Evolutionary conservation across 2,113 vertebrate genomes (phyloP).

Genomic region (Dolichotis patagonum): DNA sequence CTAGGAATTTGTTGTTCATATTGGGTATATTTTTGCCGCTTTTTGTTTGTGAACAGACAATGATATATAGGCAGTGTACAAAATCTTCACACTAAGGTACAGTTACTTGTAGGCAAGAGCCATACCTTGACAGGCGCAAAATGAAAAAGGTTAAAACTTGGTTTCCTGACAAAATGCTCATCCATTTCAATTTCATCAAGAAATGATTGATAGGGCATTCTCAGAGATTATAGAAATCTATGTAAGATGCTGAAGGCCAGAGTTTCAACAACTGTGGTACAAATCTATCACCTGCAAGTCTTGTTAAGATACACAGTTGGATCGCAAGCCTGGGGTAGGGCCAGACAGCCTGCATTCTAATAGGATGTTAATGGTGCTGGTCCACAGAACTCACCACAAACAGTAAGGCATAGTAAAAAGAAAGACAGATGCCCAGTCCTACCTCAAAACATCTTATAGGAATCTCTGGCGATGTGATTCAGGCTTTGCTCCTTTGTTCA

Average conservation of each 20-base stretch:
- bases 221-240: not conserved
- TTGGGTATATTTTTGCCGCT: not conserved
- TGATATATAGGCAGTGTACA: not conserved
- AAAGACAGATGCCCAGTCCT: not conserved
- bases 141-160: slow-evolving; percentile 42
- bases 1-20: slow-evolving; percentile 12
- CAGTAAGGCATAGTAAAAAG: not conserved
- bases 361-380: not conserved
- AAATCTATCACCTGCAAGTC: not conserved
- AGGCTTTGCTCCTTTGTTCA: not conserved
- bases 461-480: not conserved
- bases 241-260: not conserved
- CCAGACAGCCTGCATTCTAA: not conserved
- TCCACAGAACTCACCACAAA: not conserved
- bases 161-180: slow-evolving; percentile 38
- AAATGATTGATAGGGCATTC: not conserved
- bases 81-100: not conserved
- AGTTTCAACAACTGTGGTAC: not conserved
- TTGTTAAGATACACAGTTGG: not conserved
- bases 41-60: slow-evolving; percentile 33
- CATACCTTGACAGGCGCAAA: no score
- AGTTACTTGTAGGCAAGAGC: slow-evolving; percentile 52
- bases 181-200: slow-evolving; percentile 19
- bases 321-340: not conserved
- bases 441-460: not conserved